Base-by-base conservation (phyloP, 2,797 vertebrate species). In the Furcifer pardalis region DNA sequence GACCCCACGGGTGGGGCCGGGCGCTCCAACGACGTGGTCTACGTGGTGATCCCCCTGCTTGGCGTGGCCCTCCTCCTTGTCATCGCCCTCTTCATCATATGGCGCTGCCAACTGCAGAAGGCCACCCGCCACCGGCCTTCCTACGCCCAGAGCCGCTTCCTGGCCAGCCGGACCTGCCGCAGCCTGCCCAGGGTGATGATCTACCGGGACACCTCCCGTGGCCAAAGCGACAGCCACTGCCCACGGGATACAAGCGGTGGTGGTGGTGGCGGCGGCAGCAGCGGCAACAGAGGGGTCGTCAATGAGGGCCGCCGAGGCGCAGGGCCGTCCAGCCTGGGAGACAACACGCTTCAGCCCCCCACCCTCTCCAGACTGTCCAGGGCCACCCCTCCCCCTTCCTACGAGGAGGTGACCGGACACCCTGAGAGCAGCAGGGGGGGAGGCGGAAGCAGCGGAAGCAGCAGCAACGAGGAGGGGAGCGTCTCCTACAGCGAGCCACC, bases 61-160 rank as follows among this genome's bases (percentile, higher is more conserved):
- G 97, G 97, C 2, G 96, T 97, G 73, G 97, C 97, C 2, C 94
- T 98, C 65, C 97, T 98, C 81, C 95, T 98, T 76, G 95, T 98
- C 93, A 97, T 98, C 0, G 97, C 96, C 52, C 96, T 98, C 89
- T 98, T 98, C 95, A 96, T 98, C 87, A 97, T 98, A 81, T 98
- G 97, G 97, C 96, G 97, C 89, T 98, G 97, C 92, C 97, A 97
- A 92, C 96, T 98, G 62, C 97, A 98, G 87, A 98, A 98, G 82
- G 97, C 96, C 79, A 97, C 96, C 0, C 97, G 96, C 2, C 97
- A 97, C 42, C 96, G 96, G 25, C 97, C 97, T 0, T 96, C 97
- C 8, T 98, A 97, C 21, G 95, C 97, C 63, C 97, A 98, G 93
- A 97, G 96, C 92, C 97, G 96, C 66, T 98, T 97, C 95, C 90